Evolutionary conservation across 2,113 vertebrate species (phyloP).

Genomic region (Megaptera novaeangliae): DNA sequence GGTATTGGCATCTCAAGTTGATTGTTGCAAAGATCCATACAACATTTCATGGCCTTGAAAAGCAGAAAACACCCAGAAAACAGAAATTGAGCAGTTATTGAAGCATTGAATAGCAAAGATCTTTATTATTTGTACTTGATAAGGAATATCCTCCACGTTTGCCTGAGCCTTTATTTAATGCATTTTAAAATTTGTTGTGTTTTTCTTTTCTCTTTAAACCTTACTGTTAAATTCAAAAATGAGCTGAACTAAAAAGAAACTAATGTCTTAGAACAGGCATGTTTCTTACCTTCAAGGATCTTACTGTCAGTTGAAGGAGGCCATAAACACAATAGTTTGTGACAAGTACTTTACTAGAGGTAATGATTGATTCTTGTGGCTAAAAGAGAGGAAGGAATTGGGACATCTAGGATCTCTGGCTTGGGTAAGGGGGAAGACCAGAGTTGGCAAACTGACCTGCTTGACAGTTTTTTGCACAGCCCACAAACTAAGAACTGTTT

Average conservation of each 20-base stretch:
- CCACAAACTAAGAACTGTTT: background rate
- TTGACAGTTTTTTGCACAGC: background rate
- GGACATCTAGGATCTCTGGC: background rate
- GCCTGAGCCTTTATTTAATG: conserved; percentile 1
- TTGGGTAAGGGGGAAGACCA: background rate
- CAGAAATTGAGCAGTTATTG: background rate
- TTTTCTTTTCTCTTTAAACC: conserved; percentile 2
- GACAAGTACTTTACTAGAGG: background rate
- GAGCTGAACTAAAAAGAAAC: background rate
- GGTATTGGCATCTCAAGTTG: background rate
- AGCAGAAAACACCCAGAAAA: background rate
- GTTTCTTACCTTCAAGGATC: background rate
- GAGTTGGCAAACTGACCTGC: background rate
- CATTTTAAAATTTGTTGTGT: conserved; percentile 1
- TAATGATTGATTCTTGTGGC: background rate
- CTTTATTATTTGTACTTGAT: background rate
- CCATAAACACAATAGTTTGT: background rate
- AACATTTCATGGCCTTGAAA: background rate
- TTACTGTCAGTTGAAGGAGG: background rate
- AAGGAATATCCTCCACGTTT: background rate
- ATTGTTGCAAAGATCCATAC: background rate
- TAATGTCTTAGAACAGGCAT: background rate
- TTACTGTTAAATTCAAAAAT: conserved; percentile 1
- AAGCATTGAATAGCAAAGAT: background rate
- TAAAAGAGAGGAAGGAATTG: background rate